These are phyloP conservation scores for Dendrocopos noguchii DNA, from an alignment of 2,113 vertebrate species.

Conservation along the genomic window DNA sequence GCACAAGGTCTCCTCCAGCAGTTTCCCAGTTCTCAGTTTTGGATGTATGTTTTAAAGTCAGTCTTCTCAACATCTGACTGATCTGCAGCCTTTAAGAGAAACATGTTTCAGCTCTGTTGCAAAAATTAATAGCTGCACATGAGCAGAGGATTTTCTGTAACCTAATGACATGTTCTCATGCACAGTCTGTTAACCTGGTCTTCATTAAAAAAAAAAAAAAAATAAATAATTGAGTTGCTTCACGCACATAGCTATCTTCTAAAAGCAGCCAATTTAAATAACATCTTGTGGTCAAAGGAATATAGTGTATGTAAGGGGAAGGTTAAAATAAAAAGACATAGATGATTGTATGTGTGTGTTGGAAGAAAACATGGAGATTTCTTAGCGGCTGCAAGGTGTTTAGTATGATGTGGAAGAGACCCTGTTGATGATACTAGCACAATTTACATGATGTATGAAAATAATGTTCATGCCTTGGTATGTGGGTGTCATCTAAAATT, in stretches of 20 bases:
- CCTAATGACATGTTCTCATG: background rate
- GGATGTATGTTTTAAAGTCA: background rate
- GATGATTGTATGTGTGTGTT: background rate
- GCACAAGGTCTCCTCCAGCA: background rate
- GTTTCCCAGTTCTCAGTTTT: background rate
- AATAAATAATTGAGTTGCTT: background rate
- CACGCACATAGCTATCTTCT: background rate
- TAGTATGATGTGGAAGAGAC: background rate
- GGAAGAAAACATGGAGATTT: background rate
- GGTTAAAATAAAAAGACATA: background rate
- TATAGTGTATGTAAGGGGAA: background rate
- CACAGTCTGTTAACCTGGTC: background rate
- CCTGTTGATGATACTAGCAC: background rate
- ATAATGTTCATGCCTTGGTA: background rate
- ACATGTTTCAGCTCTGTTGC: background rate
- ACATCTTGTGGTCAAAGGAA: background rate
- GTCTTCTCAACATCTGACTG: background rate
- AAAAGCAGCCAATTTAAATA: background rate
- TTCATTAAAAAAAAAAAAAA: background rate
- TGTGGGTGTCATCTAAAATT: background rate
- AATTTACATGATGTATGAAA: background rate
- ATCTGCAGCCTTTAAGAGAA: background rate
- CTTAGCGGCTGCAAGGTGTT: background rate
- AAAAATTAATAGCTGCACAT: background rate
- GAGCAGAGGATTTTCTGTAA: background rate